These are phyloP conservation scores for Lamellibrachia satsuma DNA, from an alignment of 2,888 invertebrate species.

Conservation along the genomic window DNA sequence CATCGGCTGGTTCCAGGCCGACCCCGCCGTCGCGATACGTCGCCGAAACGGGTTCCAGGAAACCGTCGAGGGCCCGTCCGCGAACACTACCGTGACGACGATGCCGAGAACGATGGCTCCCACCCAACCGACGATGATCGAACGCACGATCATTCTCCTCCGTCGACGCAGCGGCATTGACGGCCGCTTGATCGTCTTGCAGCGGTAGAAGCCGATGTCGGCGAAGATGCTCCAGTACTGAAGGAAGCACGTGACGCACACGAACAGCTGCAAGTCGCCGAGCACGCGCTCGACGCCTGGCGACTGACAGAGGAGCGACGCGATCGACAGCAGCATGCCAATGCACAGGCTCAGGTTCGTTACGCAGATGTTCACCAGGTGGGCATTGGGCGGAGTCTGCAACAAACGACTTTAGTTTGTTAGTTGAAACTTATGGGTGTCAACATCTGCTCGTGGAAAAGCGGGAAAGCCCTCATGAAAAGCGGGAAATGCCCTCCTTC, in stretches of 20 bases:
- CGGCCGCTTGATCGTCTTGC: slow-evolving; percentile 49
- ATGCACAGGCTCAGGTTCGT: slow-evolving; percentile 53
- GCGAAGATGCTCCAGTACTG: slow-evolving; percentile 59
- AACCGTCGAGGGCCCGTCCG: slow-evolving; percentile 38
- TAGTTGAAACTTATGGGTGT: neutral
- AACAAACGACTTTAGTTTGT: neutral
- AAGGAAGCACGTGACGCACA: slow-evolving; percentile 50
- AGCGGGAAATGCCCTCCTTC: too few species aligned
- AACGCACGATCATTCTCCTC: slow-evolving; percentile 52
- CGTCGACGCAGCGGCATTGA: slow-evolving; percentile 47
- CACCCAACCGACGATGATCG: slow-evolving; percentile 53
- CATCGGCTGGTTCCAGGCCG: neutral
- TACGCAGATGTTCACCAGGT: slow-evolving; percentile 58
- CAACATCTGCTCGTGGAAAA: neutral
- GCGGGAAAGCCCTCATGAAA: neutral
- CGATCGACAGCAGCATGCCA: slow-evolving; percentile 50
- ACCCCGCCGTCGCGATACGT: neutral
- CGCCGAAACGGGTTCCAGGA: slow-evolving; percentile 37
- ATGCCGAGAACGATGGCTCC: slow-evolving; percentile 49
- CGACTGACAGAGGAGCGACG: slow-evolving; percentile 40
- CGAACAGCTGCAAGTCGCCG: slow-evolving; percentile 49
- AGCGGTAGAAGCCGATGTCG: slow-evolving; percentile 53
- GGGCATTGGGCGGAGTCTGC: slow-evolving; percentile 57
- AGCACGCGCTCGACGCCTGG: neutral
- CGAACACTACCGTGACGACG: slow-evolving; percentile 48